These are phyloP conservation scores for Mystacornis crossleyi DNA, from an alignment of 2,113 vertebrate genomes.

Conservation along the genomic window DNA sequence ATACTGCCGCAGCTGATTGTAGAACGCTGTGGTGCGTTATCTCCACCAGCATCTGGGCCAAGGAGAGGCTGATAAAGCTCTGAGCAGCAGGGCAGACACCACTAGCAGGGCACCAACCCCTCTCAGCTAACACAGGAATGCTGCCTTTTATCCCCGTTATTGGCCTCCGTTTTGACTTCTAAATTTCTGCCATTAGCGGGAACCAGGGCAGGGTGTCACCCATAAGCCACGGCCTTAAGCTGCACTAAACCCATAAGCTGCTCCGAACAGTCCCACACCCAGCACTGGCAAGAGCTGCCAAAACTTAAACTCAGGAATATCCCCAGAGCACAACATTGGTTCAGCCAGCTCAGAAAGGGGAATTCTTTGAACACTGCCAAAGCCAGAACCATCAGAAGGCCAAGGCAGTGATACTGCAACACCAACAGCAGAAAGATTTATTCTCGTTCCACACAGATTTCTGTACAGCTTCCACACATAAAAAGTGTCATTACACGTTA, in stretches of 20 bases:
- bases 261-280: background rate
- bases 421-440: background rate
- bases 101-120: background rate
- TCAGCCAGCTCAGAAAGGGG: fast-evolving
- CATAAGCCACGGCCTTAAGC: background rate
- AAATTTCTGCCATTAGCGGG: background rate
- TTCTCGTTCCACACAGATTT: background rate
- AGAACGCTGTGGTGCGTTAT: background rate
- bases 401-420: background rate
- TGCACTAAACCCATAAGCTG: slow-evolving; percentile 23
- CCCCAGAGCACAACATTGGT: background rate
- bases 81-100: background rate
- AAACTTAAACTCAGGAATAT: background rate
- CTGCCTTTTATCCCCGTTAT: background rate
- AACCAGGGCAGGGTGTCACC: background rate
- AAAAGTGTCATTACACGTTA: background rate
- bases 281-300: background rate
- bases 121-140: fast-evolving
- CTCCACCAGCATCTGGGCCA: background rate
- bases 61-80: fast-evolving
- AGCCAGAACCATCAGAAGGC: background rate
- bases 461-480: background rate
- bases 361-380: background rate
- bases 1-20: background rate
- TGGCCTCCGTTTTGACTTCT: background rate